These are phyloP conservation scores for Hozukius guyotensis DNA, from an alignment of 2,797 vertebrate species.

Conservation along the genomic window DNA sequence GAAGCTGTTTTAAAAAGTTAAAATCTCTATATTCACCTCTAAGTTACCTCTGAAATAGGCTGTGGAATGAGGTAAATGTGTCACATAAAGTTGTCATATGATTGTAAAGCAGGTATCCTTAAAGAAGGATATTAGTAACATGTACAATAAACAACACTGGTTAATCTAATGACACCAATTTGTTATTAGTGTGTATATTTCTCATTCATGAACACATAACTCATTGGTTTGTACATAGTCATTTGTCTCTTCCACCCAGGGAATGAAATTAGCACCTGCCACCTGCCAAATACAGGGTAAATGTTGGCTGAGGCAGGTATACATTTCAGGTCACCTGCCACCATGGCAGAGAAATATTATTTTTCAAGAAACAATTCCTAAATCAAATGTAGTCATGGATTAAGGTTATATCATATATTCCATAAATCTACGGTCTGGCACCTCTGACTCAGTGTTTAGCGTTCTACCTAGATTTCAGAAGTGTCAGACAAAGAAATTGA, in stretches of 20 bases:
- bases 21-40: neutral
- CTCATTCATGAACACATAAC: neutral
- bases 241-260: neutral
- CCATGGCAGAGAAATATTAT: too few relatives aligned
- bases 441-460: too few relatives aligned
- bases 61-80: neutral
- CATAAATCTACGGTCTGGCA: too few relatives aligned
- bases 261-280: neutral
- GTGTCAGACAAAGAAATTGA: accelerated
- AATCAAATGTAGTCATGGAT: too few relatives aligned
- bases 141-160: neutral
- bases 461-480: accelerated
- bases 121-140: too few relatives aligned
- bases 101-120: too few relatives aligned
- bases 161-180: neutral
- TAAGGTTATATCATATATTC: too few relatives aligned
- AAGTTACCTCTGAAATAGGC: too few relatives aligned
- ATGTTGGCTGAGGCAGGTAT: accelerated
- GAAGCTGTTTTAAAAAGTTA: neutral
- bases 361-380: too few relatives aligned
- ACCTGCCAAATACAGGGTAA: too few relatives aligned
- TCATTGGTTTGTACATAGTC: neutral
- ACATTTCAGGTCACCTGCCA: too few relatives aligned
- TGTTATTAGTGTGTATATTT: neutral
- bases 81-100: neutral